Percentiles rank a stretch among this genome's conserved stretches.
Conservation (phyloP, 1,140 invertebrate species). For the Rhopalosiphum maidis region DNA sequence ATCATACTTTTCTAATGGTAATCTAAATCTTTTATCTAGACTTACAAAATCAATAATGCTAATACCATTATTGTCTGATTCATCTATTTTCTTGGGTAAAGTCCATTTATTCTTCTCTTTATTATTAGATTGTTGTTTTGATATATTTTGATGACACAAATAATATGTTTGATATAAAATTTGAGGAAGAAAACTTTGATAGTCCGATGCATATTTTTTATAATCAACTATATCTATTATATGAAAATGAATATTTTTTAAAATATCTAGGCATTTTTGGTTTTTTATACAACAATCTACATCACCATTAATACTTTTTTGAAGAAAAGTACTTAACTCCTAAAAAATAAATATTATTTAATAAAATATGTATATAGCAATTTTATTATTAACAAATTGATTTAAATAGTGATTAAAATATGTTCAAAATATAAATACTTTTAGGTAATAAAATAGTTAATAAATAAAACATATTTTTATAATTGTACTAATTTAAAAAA, state of each 20-base stretch:
- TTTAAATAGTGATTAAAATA: neutral
- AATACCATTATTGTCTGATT: neutral
- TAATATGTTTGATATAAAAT: slow-evolving; percentile 42
- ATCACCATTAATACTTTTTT: slow-evolving; percentile 2
- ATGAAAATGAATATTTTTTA: slow-evolving; percentile 41
- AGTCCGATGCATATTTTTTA: slow-evolving; percentile 20
- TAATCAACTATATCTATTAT: neutral
- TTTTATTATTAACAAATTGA: neutral
- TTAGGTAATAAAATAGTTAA: no score
- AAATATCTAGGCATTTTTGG: neutral
- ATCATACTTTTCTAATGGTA: slow-evolving; percentile 39
- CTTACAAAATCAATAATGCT: neutral
- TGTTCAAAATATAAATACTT: neutral
- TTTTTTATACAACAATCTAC: neutral
- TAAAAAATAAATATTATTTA: slow-evolving; percentile 3
- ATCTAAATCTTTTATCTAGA: slow-evolving; percentile 6
- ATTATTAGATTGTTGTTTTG: neutral
- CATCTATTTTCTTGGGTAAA: slow-evolving; percentile 24
- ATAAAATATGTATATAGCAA: neutral
- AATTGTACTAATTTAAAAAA: no score
- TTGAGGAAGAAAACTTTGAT: slow-evolving; percentile 30
- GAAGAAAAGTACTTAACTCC: slow-evolving; percentile 23
- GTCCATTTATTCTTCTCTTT: neutral
- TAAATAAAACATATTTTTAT: no score
- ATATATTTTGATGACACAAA: slow-evolving; percentile 1